These are phyloP conservation scores for Ceratosolen fusciceps DNA, from an alignment of 1,140 invertebrate genomes.

Conservation along the genomic window DNA sequence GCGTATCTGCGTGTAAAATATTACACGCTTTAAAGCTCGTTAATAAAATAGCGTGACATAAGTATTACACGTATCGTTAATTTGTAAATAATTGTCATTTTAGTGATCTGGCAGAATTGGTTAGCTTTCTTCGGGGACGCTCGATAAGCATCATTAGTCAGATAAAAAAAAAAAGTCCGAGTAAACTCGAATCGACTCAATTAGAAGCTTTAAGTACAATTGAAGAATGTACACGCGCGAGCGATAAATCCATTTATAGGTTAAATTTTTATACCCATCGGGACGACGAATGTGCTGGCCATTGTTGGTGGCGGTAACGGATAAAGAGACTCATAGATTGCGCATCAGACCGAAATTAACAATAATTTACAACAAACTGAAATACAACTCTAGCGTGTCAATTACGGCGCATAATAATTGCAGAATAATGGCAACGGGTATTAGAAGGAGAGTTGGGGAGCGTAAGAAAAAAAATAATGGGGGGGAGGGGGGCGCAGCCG, in stretches of 20 bases:
- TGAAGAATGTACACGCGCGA: neutral
- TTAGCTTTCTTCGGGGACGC: neutral
- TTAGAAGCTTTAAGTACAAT: conserved; percentile 2
- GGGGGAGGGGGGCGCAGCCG: too few species aligned
- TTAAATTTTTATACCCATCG: neutral
- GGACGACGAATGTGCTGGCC: neutral
- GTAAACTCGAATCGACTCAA: conserved; percentile 9
- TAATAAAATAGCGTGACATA: too few species aligned
- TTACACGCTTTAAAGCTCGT: too few species aligned
- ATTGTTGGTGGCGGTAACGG: neutral
- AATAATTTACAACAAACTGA: too few species aligned
- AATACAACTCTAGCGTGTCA: neutral
- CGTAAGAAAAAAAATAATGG: too few species aligned
- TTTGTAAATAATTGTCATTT: neutral
- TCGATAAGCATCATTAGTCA: conserved; percentile 1
- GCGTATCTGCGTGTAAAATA: too few species aligned
- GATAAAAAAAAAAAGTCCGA: conserved; percentile 3
- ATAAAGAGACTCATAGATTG: too few species aligned
- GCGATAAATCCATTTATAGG: neutral
- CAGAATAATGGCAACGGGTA: neutral
- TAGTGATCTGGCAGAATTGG: neutral
- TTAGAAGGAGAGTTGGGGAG: too few species aligned
- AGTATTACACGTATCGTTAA: too few species aligned
- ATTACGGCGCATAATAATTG: neutral
- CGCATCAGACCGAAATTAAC: too few species aligned